phyloP scores from a whole-genome alignment of 2,113 vertebrate species.

The Cettia cetti region DNA sequence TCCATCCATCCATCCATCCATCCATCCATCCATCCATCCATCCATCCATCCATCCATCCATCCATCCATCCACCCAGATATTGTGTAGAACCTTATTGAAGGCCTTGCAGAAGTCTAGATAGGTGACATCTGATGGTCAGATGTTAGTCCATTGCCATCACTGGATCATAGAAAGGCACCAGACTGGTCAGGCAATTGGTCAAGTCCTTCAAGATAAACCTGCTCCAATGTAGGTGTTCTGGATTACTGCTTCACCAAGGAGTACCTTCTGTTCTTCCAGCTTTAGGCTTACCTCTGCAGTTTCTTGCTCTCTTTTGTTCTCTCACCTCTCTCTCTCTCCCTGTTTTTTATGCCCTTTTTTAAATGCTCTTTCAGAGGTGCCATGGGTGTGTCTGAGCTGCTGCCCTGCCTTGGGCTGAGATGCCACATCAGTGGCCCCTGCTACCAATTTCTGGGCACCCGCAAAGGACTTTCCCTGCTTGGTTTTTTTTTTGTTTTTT shows the following conservation, averaged over 20 bases:
- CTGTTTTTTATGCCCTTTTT: background rate
- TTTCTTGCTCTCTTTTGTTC: background rate
- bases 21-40: background rate
- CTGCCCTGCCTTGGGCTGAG: background rate
- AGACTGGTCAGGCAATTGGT: background rate
- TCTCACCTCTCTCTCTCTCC: background rate
- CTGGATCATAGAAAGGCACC: background rate
- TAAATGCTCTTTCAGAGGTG: background rate
- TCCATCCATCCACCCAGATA: background rate
- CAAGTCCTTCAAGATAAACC: background rate
- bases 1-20: background rate
- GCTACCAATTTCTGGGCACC: background rate
- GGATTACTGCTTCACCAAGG: background rate
- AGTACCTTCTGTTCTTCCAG: background rate
- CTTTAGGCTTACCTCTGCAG: background rate
- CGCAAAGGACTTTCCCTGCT: background rate
- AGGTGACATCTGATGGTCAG: background rate
- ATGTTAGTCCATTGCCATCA: background rate
- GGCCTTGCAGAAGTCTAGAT: background rate
- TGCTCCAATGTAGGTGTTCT: background rate
- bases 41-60: background rate
- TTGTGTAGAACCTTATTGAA: accelerated
- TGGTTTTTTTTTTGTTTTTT: too few relatives aligned
- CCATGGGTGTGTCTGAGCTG: accelerated
- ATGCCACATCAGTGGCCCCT: background rate